Evolutionary conservation across 2,888 invertebrate species (phyloP).

Genomic region (Hoplodrina blanda): DNA sequence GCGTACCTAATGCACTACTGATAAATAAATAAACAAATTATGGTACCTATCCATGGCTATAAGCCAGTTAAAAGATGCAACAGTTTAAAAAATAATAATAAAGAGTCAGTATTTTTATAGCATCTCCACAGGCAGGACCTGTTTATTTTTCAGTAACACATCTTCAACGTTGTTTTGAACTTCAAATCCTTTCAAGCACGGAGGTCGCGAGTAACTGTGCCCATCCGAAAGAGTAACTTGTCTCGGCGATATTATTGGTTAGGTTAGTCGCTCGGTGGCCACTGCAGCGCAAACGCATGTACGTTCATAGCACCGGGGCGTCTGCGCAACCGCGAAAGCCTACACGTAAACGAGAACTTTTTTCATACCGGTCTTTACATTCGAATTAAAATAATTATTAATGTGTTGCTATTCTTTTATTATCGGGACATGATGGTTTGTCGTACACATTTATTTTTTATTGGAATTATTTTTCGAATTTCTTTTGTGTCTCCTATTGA

Average conservation of each 20-base stretch:
- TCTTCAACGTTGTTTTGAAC: constrained; percentile 43
- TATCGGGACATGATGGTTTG: constrained; percentile 70
- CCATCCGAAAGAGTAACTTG: constrained; percentile 69
- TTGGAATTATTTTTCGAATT: constrained; percentile 82
- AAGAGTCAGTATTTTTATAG: background rate
- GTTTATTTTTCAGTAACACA: constrained; percentile 12
- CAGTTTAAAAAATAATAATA: background rate
- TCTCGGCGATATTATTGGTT: constrained; percentile 62
- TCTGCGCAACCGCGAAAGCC: constrained; percentile 61
- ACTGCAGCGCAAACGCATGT: constrained; percentile 71
- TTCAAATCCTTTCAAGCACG: constrained; percentile 70
- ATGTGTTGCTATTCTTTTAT: constrained; percentile 61
- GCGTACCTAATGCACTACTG: background rate
- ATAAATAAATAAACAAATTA: constrained; percentile 1
- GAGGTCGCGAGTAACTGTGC: constrained; percentile 69
- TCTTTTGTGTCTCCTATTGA: constrained; percentile 81
- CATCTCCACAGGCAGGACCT: background rate
- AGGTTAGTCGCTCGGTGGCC: constrained; percentile 71
- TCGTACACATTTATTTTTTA: constrained; percentile 74
- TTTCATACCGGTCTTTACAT: constrained; percentile 12
- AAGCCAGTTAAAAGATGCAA: background rate
- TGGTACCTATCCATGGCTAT: background rate
- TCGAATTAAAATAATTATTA: constrained; percentile 27
- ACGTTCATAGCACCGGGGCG: constrained; percentile 34
- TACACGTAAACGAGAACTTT: constrained; percentile 55